phyloP scores from a whole-genome alignment of 1,140 invertebrate species.

The Physella acuta region DNA sequence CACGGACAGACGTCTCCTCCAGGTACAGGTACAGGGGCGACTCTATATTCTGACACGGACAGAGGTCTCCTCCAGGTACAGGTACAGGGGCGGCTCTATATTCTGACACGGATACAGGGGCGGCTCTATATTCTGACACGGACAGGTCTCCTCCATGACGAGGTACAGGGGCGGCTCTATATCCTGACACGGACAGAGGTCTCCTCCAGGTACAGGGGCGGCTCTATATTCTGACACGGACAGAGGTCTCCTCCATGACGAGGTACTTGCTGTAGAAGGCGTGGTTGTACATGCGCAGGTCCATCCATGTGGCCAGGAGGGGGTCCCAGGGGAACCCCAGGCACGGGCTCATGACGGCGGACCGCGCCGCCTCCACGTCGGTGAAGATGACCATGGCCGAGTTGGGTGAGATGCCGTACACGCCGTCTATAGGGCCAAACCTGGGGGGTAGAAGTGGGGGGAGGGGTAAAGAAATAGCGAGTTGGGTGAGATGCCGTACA shows the following conservation, averaged over 20 bases:
- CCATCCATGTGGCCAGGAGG: constrained; percentile 3
- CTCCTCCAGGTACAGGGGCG: no score
- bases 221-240: not conserved
- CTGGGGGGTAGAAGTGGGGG: no score
- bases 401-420: not conserved
- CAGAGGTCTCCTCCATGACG: not conserved
- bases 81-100: no score
- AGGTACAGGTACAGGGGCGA: no score
- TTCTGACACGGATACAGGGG: not conserved
- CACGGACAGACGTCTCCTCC: no score
- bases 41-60: no score
- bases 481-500: not conserved
- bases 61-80: no score
- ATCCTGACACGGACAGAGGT: no score
- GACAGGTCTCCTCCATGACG: not conserved
- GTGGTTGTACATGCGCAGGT: constrained; percentile 5
- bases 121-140: no score
- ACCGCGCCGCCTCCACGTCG: not conserved
- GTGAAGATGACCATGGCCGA: constrained; percentile 10
- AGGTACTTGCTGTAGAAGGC: constrained; percentile 23
- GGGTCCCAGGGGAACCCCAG: constrained; percentile 10
- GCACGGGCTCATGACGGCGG: not conserved
- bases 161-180: no score
- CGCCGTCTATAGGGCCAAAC: constrained; percentile 7
- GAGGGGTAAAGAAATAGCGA: no score